Percentiles rank a stretch among this genome's conserved stretches.
These are phyloP conservation scores for Hystrix brachyura DNA, from an alignment of 2,113 vertebrate species.

Conservation along the genomic window DNA sequence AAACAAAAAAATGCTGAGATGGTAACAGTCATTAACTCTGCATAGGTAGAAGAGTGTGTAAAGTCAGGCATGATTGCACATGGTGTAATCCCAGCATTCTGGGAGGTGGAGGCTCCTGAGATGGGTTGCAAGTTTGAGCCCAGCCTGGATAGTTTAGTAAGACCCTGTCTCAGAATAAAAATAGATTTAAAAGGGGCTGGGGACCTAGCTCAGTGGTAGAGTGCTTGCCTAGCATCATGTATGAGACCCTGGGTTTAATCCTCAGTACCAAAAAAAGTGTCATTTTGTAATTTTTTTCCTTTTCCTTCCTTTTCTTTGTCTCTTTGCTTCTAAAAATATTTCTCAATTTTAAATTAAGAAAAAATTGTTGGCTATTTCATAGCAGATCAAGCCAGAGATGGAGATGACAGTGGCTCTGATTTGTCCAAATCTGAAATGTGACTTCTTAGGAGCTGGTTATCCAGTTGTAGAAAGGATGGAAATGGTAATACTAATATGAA, in stretches of 20 bases:
- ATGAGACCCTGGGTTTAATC: background rate
- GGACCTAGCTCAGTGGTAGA: background rate
- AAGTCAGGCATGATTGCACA: background rate
- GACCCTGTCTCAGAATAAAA: background rate
- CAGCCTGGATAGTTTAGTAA: background rate
- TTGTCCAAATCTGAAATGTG: conserved; percentile 13
- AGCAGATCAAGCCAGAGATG: background rate
- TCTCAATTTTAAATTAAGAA: background rate
- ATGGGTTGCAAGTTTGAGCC: background rate
- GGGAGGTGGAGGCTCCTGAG: background rate
- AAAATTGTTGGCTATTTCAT: conserved; percentile 31
- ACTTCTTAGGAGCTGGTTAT: conserved; percentile 1
- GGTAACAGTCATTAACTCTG: background rate
- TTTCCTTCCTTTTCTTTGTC: background rate
- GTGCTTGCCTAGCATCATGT: background rate
- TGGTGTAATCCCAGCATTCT: background rate
- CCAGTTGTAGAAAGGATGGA: conserved; percentile 7
- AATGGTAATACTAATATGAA: conserved; percentile 4
- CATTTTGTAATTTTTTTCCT: background rate
- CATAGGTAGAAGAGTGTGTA: background rate
- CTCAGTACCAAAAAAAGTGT: background rate
- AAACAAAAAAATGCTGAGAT: background rate
- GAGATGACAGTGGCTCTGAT: background rate
- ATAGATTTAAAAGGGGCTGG: background rate
- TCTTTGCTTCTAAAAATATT: background rate